Conservation (phyloP, 2,888 invertebrate species). For the Idaea dimidiata region DNA sequence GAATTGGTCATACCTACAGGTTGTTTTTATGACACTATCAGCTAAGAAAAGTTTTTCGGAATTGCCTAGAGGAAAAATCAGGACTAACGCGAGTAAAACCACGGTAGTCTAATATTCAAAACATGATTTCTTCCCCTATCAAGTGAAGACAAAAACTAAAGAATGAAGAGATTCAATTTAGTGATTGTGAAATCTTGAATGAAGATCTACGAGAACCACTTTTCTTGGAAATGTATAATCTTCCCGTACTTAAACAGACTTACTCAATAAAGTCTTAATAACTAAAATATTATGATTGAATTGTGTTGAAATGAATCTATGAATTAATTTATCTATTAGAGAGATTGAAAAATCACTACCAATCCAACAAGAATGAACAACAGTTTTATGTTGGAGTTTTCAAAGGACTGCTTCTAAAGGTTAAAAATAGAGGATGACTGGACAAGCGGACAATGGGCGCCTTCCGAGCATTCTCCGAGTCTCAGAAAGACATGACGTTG, state of each 20-base stretch:
- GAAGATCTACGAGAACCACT: constrained; percentile 13
- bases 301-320: constrained; percentile 3
- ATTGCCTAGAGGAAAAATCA: no score
- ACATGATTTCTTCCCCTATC: background rate
- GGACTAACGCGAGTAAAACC: no score
- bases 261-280: constrained; percentile 6
- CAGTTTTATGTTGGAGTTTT: constrained; percentile 22
- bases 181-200: constrained; percentile 13
- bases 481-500: constrained; percentile 53
- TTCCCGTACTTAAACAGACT: background rate
- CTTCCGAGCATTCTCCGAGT: constrained; percentile 47
- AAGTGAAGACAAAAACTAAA: constrained; percentile 10
- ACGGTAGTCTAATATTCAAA: background rate
- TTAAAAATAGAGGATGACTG: constrained; percentile 52
- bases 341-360: constrained; percentile 16
- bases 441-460: constrained; percentile 55
- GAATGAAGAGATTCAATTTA: constrained; percentile 15
- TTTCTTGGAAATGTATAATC: constrained; percentile 8
- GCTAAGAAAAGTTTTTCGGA: no score
- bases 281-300: constrained; percentile 2
- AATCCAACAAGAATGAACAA: constrained; percentile 17
- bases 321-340: constrained; percentile 1
- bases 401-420: constrained; percentile 37
- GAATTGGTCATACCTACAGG: no score
- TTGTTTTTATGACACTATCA: no score